A percentile compares a stretch with the other conserved stretches of the same genome.
Evolutionary conservation across 2,888 invertebrate genomes (phyloP).

Genomic region (Andrena chrysosceles): DNA sequence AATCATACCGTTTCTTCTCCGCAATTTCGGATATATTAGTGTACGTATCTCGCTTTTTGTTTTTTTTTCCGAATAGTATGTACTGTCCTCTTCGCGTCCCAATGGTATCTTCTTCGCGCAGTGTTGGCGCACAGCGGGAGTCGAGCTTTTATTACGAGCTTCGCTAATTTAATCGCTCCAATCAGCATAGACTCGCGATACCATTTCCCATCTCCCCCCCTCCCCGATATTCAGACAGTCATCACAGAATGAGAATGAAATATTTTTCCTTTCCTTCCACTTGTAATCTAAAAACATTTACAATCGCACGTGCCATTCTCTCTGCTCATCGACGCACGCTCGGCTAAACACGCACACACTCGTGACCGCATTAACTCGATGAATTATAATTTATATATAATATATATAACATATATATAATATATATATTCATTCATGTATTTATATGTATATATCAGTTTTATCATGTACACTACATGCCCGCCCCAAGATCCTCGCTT

Average conservation of each 20-base stretch:
- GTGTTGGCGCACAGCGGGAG: constrained; percentile 75
- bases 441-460: constrained; percentile 61
- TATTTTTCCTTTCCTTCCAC: constrained; percentile 71
- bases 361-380: constrained; percentile 70
- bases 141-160: constrained; percentile 73
- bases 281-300: constrained; percentile 75
- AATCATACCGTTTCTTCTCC: constrained; percentile 73
- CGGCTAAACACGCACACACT: constrained; percentile 34
- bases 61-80: constrained; percentile 35
- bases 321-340: constrained; percentile 41
- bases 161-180: constrained; percentile 73
- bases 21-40: constrained; percentile 63
- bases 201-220: constrained; percentile 66
- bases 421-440: constrained; percentile 57
- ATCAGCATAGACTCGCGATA: constrained; percentile 78
- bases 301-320: constrained; percentile 58
- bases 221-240: constrained; percentile 79
- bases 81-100: constrained; percentile 26
- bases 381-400: constrained; percentile 68
- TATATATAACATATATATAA: constrained; percentile 50
- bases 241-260: constrained; percentile 84
- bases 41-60: constrained; percentile 30
- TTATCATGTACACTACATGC: constrained; percentile 66
- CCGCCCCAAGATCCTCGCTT: constrained; percentile 63
- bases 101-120: background rate